Base-by-base conservation (phyloP, 2,888 invertebrate species). In the Apoda limacodes region DNA sequence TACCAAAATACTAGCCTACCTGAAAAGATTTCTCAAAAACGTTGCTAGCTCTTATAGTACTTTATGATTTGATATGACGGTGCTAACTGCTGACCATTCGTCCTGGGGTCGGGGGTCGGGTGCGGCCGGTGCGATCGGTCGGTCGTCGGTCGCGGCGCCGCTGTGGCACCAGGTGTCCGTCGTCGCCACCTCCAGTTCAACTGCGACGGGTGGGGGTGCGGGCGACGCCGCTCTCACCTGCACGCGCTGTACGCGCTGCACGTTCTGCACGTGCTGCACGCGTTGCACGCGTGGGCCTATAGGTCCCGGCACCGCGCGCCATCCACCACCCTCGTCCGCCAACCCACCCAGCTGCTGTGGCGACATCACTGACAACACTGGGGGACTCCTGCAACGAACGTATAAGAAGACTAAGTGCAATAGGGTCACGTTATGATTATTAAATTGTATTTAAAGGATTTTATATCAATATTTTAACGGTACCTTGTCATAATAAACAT, bases 131-230 rank as follows among this genome's bases (percentile, higher is more conserved):
- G n/a, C n/a, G n/a, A n/a, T n/a, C n/a, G n/a, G n/a, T n/a, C 17
- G 22, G 10, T 6, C 5, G 12, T 5, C 12, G 4, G 24, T 9
- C 24, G 24, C 12, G 12, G 11, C 17, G 17, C 17, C 17, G 5
- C 7, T 59, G 37, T 59, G 58, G 42, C 66, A 69, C 74, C 71
- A 76, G 57, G 66, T 74, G 32, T 76, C 70, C 4, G 75, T 72
- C 48, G 75, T 69, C 44, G 74, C 70, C 24, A 78, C 78, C 40
- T 78, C 76, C 1, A 75, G 65, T 39, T 76, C 76, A 24, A 74
- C 68, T 32, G 72, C 75, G 33, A 75, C 74, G 1, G 75, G 74
- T 11, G 69, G 63, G 38, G 56, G 52, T 30, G 55, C 54, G 30
- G 54, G 53, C n/a, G n/a, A n/a, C n/a, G n/a, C n/a, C n/a, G n/a